These are phyloP conservation scores for Heterocephalus glaber DNA, from an alignment of 2,113 vertebrate species.

Conservation along the genomic window DNA sequence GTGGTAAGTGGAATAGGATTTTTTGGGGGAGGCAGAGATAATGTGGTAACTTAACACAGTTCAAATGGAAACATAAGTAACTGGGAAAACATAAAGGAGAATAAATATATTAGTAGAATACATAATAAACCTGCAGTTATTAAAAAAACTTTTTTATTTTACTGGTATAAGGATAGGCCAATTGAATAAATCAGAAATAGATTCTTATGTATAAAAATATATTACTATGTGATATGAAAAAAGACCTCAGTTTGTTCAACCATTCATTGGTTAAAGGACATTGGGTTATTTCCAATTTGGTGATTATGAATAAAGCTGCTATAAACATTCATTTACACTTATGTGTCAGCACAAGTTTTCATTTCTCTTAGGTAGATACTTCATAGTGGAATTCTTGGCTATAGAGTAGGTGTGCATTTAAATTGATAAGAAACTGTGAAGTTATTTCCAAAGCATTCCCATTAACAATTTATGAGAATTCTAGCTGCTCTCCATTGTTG, in stretches of 20 bases:
- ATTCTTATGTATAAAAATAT: constrained; percentile 28
- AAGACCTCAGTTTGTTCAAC: background rate
- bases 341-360: background rate
- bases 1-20: background rate
- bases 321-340: background rate
- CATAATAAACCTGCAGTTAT: constrained; percentile 8
- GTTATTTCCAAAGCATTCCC: constrained; percentile 21
- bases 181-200: constrained; percentile 1
- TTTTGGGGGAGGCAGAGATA: background rate
- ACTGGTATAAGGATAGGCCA: background rate
- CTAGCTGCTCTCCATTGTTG: background rate
- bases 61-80: constrained; percentile 29
- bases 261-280: background rate
- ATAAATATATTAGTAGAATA: background rate
- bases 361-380: background rate
- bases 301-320: constrained; percentile 30
- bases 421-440: constrained; percentile 6
- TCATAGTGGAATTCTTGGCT: background rate
- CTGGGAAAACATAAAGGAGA: constrained; percentile 3
- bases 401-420: background rate
- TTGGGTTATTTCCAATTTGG: background rate
- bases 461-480: background rate
- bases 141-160: constrained; percentile 2
- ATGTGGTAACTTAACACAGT: background rate
- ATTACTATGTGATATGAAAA: background rate